A percentile compares a stretch with the other conserved stretches of the same genome.
Conservation (phyloP, 2,888 invertebrate genomes). For the Siphlonurus alternatus region DNA sequence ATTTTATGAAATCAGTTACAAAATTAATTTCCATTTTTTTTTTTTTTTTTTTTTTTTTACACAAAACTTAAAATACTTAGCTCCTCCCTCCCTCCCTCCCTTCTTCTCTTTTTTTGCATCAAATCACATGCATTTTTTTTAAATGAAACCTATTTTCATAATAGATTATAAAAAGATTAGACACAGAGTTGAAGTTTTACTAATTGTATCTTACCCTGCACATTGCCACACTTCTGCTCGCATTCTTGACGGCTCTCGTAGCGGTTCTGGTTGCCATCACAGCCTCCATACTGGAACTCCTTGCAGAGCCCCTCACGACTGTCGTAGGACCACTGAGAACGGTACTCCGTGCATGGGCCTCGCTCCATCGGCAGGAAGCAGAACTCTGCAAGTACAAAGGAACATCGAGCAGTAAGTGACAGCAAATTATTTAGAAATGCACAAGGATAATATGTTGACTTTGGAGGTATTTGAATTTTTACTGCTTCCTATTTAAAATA, state of each 20-base stretch:
- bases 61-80: too few species aligned
- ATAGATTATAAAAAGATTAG: conserved; percentile 3
- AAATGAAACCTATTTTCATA: not conserved
- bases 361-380: conserved; percentile 48
- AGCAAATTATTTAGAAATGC: not conserved
- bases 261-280: conserved; percentile 65
- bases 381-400: conserved; percentile 33
- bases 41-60: too few species aligned
- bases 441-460: too few species aligned
- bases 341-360: conserved; percentile 43
- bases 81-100: too few species aligned
- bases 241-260: conserved; percentile 53
- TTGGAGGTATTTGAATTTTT: too few species aligned
- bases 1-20: too few species aligned
- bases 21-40: too few species aligned
- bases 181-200: not conserved
- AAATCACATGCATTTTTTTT: too few species aligned
- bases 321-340: conserved; percentile 55
- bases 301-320: conserved; percentile 51
- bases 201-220: conserved; percentile 33
- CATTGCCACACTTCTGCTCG: conserved; percentile 45
- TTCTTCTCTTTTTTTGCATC: too few species aligned
- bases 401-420: not conserved
- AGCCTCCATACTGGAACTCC: conserved; percentile 65
- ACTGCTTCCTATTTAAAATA: too few species aligned